These are phyloP conservation scores for Rhimphoctona megacephalus DNA, from an alignment of 2,888 invertebrate genomes.

Conservation along the genomic window DNA sequence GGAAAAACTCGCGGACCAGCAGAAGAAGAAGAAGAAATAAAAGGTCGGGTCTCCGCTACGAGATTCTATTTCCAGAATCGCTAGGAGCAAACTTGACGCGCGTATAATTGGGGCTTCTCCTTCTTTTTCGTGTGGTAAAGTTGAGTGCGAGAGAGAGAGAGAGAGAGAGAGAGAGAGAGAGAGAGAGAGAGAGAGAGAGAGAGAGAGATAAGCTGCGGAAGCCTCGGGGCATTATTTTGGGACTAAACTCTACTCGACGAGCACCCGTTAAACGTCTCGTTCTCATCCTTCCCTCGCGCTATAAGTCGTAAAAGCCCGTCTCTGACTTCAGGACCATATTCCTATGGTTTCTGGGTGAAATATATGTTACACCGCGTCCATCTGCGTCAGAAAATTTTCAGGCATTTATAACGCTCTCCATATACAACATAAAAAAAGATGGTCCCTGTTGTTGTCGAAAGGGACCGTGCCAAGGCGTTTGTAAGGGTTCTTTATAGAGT, in stretches of 20 bases:
- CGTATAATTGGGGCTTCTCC: constrained; percentile 77
- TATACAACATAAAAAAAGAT: constrained; percentile 78
- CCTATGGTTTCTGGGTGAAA: constrained; percentile 52
- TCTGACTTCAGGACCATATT: constrained; percentile 60
- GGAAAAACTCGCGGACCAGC: constrained; percentile 71
- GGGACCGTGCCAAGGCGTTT: constrained; percentile 40
- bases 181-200: constrained; percentile 25
- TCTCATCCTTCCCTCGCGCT: constrained; percentile 59
- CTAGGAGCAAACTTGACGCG: constrained; percentile 74
- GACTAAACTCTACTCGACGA: constrained; percentile 59
- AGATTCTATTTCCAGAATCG: constrained; percentile 78
- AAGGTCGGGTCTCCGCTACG: constrained; percentile 40
- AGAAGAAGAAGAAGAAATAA: constrained; percentile 38
- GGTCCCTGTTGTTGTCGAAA: constrained; percentile 59
- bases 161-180: too few species aligned
- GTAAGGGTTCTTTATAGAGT: constrained; percentile 59
- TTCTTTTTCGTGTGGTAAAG: constrained; percentile 73
- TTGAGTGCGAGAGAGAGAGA: constrained; percentile 59
- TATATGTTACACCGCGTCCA: constrained; percentile 30
- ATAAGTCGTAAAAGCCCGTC: constrained; percentile 64
- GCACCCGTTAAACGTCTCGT: constrained; percentile 78
- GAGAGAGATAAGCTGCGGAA: constrained; percentile 49
- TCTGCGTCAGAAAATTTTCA: constrained; percentile 63
- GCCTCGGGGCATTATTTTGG: constrained; percentile 68
- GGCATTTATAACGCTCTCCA: constrained; percentile 74